These are phyloP conservation scores for Spicauda simplicius DNA, from an alignment of 2,888 invertebrate species.

Conservation along the genomic window DNA sequence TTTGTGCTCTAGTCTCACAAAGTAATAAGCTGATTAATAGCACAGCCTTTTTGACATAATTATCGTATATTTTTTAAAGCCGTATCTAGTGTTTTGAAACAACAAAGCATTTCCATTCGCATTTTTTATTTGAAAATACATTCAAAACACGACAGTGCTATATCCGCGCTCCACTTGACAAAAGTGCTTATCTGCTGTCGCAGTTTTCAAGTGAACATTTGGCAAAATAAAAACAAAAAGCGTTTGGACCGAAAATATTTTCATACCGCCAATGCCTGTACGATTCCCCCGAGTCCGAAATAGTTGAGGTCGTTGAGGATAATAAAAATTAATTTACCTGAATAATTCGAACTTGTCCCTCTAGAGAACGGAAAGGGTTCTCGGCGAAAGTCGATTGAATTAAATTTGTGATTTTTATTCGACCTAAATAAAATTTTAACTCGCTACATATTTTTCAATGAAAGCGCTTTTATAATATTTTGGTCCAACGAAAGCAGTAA, in stretches of 20 bases:
- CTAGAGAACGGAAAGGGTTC: constrained; percentile 46
- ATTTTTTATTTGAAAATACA: constrained; percentile 13
- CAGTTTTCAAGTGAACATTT: constrained; percentile 45
- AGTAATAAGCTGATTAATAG: no score
- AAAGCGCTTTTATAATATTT: background rate
- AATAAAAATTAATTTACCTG: constrained; percentile 38
- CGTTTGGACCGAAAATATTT: constrained; percentile 5
- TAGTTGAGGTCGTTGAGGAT: constrained; percentile 27
- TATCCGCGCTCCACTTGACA: constrained; percentile 44
- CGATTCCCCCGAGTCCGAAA: constrained; percentile 11
- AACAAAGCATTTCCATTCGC: background rate
- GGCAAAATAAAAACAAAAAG: constrained; percentile 14
- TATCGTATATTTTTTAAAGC: background rate
- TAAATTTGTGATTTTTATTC: constrained; percentile 57
- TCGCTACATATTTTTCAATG: constrained; percentile 40
- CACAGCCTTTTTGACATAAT: no score
- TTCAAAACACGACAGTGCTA: constrained; percentile 13
- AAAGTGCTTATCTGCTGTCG: constrained; percentile 50
- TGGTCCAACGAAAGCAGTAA: background rate
- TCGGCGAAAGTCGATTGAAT: constrained; percentile 57
- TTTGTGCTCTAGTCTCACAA: no score
- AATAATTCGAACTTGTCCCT: constrained; percentile 33
- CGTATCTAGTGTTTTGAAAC: background rate
- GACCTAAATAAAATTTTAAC: constrained; percentile 43
- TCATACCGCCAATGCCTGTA: constrained; percentile 6